Conservation (phyloP, 2,797 vertebrate genomes). For the Gila robusta region DNA sequence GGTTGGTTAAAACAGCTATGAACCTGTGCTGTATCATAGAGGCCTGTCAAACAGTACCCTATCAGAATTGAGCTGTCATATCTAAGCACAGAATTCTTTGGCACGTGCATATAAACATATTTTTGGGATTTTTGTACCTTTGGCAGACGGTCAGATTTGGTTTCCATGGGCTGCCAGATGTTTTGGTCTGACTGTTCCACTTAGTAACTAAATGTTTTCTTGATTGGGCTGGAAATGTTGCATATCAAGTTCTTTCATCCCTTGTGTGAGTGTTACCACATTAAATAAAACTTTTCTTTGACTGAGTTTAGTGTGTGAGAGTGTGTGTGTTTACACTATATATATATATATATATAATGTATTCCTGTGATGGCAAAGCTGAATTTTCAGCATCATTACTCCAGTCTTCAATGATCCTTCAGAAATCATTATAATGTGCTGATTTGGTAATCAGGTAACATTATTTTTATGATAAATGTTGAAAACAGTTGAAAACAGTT, state of each 20-base stretch:
- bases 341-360: no score
- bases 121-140: constrained; percentile 20
- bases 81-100: constrained; percentile 29
- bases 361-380: no score
- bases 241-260: background rate
- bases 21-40: constrained; percentile 25
- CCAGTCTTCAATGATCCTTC: no score
- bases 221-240: background rate
- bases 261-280: background rate
- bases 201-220: constrained; percentile 34
- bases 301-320: background rate
- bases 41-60: constrained; percentile 23
- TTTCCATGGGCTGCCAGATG: constrained; percentile 14
- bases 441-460: no score
- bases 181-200: constrained; percentile 28
- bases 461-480: no score
- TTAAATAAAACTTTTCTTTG: background rate
- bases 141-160: constrained; percentile 4
- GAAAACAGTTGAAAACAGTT: no score
- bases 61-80: constrained; percentile 19
- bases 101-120: constrained; percentile 18
- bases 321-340: no score
- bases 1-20: constrained; percentile 8
- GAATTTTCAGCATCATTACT: no score
- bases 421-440: no score